Conservation (phyloP, 2,797 vertebrate species). For the Eidolon dupreanum region DNA sequence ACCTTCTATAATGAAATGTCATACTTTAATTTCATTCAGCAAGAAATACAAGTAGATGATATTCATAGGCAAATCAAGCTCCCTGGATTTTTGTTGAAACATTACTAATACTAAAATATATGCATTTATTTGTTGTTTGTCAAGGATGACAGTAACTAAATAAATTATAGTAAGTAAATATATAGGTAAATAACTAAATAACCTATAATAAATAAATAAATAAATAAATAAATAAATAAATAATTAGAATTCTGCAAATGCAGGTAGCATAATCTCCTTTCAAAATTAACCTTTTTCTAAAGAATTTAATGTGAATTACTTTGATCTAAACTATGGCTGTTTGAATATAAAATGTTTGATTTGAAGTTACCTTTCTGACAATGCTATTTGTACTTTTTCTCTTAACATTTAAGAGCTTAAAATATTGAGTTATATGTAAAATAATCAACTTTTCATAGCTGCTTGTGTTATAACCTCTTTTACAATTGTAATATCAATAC, state of each 20-base stretch:
- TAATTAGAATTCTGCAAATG: neutral
- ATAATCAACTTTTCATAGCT: neutral
- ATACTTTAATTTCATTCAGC: neutral
- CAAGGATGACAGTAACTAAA: neutral
- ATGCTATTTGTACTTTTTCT: neutral
- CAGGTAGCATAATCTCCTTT: neutral
- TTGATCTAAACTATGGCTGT: neutral
- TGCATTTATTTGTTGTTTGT: neutral
- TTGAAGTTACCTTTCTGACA: neutral
- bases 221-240: no score
- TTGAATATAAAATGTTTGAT: neutral
- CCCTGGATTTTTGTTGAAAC: neutral
- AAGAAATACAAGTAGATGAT: neutral
- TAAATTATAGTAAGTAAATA: neutral
- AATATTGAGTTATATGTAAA: neutral
- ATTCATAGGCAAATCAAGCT: neutral
- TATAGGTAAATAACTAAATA: neutral
- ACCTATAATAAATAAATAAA: neutral
- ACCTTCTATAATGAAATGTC: neutral
- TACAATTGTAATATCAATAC: neutral
- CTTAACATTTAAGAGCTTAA: neutral
- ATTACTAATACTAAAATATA: neutral
- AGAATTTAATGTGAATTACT: neutral
- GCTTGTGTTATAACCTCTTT: neutral
- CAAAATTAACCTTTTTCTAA: neutral